Evolutionary conservation across 2,113 vertebrate genomes (phyloP), one percentile per base, ranked within the genome.

Genomic region (Cheirogaleus medius): DNA sequence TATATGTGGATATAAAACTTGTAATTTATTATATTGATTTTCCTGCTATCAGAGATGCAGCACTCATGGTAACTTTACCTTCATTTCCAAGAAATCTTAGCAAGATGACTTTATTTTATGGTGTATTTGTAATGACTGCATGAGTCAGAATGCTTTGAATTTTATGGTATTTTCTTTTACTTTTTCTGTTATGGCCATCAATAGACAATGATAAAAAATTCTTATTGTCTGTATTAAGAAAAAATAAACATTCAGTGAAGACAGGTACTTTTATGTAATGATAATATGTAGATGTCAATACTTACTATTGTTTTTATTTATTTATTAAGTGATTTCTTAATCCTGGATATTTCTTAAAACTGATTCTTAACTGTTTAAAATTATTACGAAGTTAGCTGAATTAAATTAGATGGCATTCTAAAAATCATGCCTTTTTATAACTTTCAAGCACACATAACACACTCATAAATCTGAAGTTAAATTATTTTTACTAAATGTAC

Each of bases 1-100:
- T 97, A 80, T 89, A 97, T 73, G 54, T 97, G 58, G 87, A 92
- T 96, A 97, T 98, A 97, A 98, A 97, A 95, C 93, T 93, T 93
- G 2, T 92, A 93, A 94, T 97, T 97, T 96, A 94, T 85, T 97
- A 87, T 96, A 91, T 89, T 97, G 96, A 96, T 94, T 95, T 98
- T 97, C 29, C 64, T 73, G 29, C 88, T 91, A 97, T 97, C 87
- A 86, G 14, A 74, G 49, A 66, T 96, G 58, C 69, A 96, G 58
- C 27, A 97, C 83, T 91, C 42, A 42, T 1, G 1, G 39, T 58
- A 94, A 49, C 52, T 71, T 44, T 85, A 47, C 66, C 37, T 97
- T 64, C 68, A 64, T 94, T 97, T 81, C 20, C n/a, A 97, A 95
- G 68, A 97, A 87, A 93, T 37, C 4, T 44, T 56, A 86, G 2